A percentile compares a stretch with the other conserved stretches of the same genome.
These are phyloP conservation scores for Hylomyscus alleni DNA, from an alignment of 2,797 vertebrate species.

Conservation along the genomic window DNA sequence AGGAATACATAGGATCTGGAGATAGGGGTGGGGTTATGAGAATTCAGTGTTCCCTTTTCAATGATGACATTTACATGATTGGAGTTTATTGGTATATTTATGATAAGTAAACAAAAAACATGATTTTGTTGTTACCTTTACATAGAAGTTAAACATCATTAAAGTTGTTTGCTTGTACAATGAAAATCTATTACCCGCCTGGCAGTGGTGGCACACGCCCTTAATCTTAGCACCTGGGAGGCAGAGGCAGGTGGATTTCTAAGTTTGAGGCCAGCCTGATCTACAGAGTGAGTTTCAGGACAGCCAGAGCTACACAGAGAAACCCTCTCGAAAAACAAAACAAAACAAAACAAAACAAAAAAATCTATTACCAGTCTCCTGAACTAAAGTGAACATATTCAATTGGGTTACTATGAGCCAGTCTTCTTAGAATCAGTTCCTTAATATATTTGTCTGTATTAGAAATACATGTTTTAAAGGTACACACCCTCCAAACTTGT, in stretches of 20 bases:
- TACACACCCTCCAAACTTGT: rapidly evolving
- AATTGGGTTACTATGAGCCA: background rate
- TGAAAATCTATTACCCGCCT: background rate
- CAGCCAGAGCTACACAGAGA: no score
- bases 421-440: background rate
- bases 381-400: background rate
- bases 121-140: background rate
- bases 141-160: background rate
- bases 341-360: no score
- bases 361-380: background rate
- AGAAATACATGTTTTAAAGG: background rate
- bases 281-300: no score
- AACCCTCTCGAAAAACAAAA: no score
- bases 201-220: no score
- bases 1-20: background rate
- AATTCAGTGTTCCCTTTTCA: background rate
- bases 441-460: background rate
- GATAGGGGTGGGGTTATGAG: rapidly evolving
- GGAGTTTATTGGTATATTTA: background rate
- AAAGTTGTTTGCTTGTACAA: background rate
- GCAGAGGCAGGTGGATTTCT: no score
- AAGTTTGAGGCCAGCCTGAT: no score
- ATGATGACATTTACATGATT: background rate
- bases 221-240: no score
- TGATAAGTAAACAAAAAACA: background rate